phyloP scores from a whole-genome alignment of 2,113 vertebrate species.

The Anolis carolinensis region DNA sequence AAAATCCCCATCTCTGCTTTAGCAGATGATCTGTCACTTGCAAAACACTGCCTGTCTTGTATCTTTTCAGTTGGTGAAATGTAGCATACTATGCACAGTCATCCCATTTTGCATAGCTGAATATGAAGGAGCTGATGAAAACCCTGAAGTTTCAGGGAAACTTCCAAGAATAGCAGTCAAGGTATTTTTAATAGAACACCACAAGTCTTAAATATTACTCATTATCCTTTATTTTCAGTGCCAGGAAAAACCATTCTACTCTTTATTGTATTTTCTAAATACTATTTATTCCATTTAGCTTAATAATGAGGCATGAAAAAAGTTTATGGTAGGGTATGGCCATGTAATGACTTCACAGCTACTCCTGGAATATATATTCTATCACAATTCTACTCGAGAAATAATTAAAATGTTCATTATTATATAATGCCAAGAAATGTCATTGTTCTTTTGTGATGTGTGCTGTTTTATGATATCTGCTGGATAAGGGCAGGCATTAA shows the following conservation, averaged over 20 bases:
- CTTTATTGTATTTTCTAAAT: neutral
- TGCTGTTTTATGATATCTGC: neutral
- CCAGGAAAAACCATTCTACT: neutral
- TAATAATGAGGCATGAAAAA: slow-evolving; percentile 3
- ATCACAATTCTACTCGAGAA: slow-evolving; percentile 26
- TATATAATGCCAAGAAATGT: slow-evolving; percentile 15
- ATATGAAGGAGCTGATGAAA: neutral
- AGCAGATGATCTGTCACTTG: neutral
- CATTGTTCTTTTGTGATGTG: slow-evolving; percentile 1
- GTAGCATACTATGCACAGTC: neutral
- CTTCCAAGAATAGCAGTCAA: neutral
- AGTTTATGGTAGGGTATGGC: neutral
- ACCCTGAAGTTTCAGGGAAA: neutral
- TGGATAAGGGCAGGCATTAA: slow-evolving; percentile 1
- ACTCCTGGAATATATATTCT: slow-evolving; percentile 6
- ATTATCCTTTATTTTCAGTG: neutral
- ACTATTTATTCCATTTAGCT: neutral
- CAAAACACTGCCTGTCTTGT: neutral
- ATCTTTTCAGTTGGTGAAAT: neutral
- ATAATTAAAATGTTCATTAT: slow-evolving; percentile 15
- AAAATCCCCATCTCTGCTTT: neutral
- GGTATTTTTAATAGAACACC: neutral
- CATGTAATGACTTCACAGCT: neutral
- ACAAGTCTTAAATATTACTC: neutral
- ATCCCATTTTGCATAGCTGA: neutral